phyloP scores from a whole-genome alignment of 2,797 vertebrate species.

The Rhinophrynus dorsalis region DNA sequence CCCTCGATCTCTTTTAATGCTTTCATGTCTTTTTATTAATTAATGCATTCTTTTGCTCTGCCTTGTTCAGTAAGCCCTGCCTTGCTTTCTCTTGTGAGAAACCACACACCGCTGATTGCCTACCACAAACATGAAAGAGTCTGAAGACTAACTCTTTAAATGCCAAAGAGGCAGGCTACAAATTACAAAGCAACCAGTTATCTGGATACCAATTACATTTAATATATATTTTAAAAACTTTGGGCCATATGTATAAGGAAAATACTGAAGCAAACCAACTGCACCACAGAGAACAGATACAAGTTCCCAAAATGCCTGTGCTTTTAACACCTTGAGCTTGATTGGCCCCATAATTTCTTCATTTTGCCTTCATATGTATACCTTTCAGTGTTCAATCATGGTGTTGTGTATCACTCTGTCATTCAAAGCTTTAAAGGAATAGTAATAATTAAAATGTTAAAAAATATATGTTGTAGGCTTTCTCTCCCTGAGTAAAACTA shows the following conservation, averaged over 20 bases:
- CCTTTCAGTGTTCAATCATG: too few relatives aligned
- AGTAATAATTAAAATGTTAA: too few relatives aligned
- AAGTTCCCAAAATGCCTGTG: background rate
- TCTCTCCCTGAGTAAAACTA: too few relatives aligned
- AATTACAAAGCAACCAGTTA: slow-evolving; percentile 7
- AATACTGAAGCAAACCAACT: too few relatives aligned
- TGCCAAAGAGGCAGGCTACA: background rate
- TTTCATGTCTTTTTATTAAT: slow-evolving; percentile 51
- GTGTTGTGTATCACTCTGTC: too few relatives aligned
- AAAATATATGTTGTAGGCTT: too few relatives aligned
- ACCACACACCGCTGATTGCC: slow-evolving; percentile 43
- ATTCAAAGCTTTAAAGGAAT: too few relatives aligned
- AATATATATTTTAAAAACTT: slow-evolving; percentile 2
- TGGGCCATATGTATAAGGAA: too few relatives aligned
- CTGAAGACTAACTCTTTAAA: slow-evolving; percentile 24
- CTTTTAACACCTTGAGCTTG: too few relatives aligned
- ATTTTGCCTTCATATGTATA: too few relatives aligned
- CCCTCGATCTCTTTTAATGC: slow-evolving; percentile 69
- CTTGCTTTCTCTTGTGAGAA: slow-evolving; percentile 36
- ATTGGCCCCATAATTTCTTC: too few relatives aligned
- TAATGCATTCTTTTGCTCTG: slow-evolving; percentile 46
- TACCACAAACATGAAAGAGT: slow-evolving; percentile 44
- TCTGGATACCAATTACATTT: slow-evolving; percentile 13
- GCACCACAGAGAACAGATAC: too few relatives aligned
- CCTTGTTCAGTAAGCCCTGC: slow-evolving; percentile 9